phyloP scores from a whole-genome alignment of 53 echinoderm and acorn worm genomes.

The Holothuria scabra region DNA sequence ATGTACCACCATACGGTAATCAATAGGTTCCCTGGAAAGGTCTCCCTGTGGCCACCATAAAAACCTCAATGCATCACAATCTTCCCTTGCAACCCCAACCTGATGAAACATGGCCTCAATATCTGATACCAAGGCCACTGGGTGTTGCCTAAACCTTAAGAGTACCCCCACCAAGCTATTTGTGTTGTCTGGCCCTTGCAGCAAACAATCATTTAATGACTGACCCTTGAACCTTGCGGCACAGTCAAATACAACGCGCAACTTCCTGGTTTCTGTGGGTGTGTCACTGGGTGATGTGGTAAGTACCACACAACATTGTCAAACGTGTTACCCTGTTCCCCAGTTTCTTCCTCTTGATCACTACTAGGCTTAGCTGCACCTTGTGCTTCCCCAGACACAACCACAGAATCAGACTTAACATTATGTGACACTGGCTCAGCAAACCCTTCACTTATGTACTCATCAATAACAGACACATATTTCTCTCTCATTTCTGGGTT shows the following conservation, averaged over 20 bases:
- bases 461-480: not conserved
- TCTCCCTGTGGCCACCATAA: slow-evolving; percentile 57
- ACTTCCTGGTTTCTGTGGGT: slow-evolving; percentile 52
- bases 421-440: too few relatives aligned
- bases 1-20: slow-evolving; percentile 32
- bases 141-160: slow-evolving; percentile 45
- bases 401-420: too few relatives aligned
- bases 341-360: too few relatives aligned
- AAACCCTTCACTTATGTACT: too few relatives aligned
- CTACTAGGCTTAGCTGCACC: too few relatives aligned
- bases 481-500: slow-evolving; percentile 37
- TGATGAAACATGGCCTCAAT: slow-evolving; percentile 63
- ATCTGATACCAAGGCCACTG: slow-evolving; percentile 58
- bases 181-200: slow-evolving; percentile 61
- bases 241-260: slow-evolving; percentile 67
- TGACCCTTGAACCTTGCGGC: slow-evolving; percentile 45
- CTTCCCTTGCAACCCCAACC: slow-evolving; percentile 46
- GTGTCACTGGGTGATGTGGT: slow-evolving; percentile 61
- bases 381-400: too few relatives aligned
- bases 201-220: slow-evolving; percentile 48
- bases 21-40: not conserved
- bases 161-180: slow-evolving; percentile 59
- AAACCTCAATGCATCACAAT: slow-evolving; percentile 61
- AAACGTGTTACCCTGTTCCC: too few relatives aligned
- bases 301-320: slow-evolving; percentile 47